These are phyloP conservation scores for Carassius gibelio DNA, from an alignment of 2,113 vertebrate species.

Conservation along the genomic window DNA sequence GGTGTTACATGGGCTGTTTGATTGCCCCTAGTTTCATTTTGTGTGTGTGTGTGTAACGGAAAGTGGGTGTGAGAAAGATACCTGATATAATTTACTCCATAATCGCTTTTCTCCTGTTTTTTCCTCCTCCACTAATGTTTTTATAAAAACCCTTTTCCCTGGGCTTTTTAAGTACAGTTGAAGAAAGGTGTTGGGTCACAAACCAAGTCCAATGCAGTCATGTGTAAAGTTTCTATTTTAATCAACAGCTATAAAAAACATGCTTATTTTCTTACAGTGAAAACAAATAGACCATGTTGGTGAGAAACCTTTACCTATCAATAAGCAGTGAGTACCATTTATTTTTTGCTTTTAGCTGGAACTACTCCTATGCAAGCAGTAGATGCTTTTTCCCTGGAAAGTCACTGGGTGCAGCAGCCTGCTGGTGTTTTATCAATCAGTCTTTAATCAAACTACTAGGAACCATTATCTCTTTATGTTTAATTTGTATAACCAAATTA, in stretches of 20 bases:
- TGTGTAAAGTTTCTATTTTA: constrained; percentile 76
- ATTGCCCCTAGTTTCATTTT: constrained; percentile 46
- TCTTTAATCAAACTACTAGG: background rate
- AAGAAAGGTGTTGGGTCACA: constrained; percentile 70
- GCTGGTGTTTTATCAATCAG: constrained; percentile 1
- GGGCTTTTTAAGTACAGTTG: constrained; percentile 34
- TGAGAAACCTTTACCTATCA: constrained; percentile 75
- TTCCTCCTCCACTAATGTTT: background rate
- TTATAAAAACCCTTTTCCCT: constrained; percentile 10
- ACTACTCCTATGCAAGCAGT: background rate
- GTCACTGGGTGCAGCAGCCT: background rate
- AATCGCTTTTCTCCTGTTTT: constrained; percentile 32
- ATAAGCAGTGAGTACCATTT: constrained; percentile 63
- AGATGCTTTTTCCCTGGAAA: constrained; percentile 20
- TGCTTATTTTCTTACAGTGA: constrained; percentile 69
- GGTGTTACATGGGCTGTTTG: constrained; percentile 53
- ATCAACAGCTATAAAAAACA: constrained; percentile 67
- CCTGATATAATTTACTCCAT: constrained; percentile 45
- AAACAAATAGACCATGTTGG: constrained; percentile 69
- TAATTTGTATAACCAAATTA: background rate
- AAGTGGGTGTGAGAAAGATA: constrained; percentile 55
- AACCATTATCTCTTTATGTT: constrained; percentile 14
- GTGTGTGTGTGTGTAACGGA: constrained; percentile 35
- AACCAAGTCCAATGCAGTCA: constrained; percentile 57
- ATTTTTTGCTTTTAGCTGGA: constrained; percentile 29